Base-by-base conservation (phyloP, 35 echinoderm and acorn worm species). In the Antedon bifida region DNA sequence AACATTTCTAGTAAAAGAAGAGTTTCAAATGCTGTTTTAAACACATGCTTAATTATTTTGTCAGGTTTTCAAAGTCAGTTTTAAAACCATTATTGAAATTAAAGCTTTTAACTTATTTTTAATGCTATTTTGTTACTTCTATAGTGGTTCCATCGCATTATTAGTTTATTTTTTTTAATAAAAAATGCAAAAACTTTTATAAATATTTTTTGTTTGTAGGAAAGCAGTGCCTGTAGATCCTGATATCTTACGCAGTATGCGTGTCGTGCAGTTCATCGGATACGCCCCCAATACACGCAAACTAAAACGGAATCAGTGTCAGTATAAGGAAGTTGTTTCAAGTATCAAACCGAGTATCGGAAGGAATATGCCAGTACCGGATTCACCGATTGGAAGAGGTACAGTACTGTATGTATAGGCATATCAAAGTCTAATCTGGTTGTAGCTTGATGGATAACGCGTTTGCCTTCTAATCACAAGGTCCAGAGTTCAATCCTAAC, bases 341-440 rank as follows among this genome's bases (percentile, higher is more conserved):
- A 31, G 44, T 0, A 39, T 64, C 12, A 35, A 81, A 31, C 82
- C 74, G 36, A 84, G 80, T 30, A 86, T 81, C 35, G 31, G 64
- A 0, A 36, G 86, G 16, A 80, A 90, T 73, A 88, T 87, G 29
- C 21, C 75, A 14, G 88, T 97, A 3, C 94, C 94, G 14, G 90
- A 97, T 74, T 92, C 90, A 31, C 94, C 94, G 34, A 87, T 91
- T 9, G 94, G 94, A 56, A 92, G 90, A 88, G 85, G 94, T 97
- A 64, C 9, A 19, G 5, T 64, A 64, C 19, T 26, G 26, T 64
- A 12, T 10, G 51, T 19, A 64, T 64, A 64, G 19, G 23, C 9
- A 26, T 64, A 44, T 44, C 16, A 8, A 5, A 77, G 28, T 77
- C 5, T 33, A 77, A 77, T 8, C 16, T 44, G 5, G 39, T 5